A percentile compares a stretch with the other conserved stretches of the same genome.
Conservation (phyloP, 2,113 vertebrate species). For the Hepsetus odoe region DNA sequence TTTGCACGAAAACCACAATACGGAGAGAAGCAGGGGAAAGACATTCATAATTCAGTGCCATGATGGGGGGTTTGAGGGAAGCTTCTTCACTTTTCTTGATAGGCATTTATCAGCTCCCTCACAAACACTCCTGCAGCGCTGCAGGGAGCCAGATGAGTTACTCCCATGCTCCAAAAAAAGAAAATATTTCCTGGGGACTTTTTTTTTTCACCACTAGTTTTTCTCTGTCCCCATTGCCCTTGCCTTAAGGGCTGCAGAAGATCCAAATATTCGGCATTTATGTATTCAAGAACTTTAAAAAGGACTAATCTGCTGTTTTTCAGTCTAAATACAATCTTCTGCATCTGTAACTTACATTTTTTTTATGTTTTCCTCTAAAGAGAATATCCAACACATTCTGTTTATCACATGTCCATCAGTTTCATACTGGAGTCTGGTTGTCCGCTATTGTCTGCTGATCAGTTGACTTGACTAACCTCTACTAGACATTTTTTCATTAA, state of each 20-base stretch:
- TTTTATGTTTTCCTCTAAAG: no score
- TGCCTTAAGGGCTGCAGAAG: constrained; percentile 52
- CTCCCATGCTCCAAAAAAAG: background rate
- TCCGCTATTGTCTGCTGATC: no score
- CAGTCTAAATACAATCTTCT: no score
- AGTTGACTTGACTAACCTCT: no score
- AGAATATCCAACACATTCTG: no score
- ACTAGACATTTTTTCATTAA: no score
- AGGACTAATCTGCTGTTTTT: no score
- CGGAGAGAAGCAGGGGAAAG: background rate
- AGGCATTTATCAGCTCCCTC: constrained; percentile 63
- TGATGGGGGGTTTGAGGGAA: background rate
- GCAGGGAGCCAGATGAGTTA: constrained; percentile 28
- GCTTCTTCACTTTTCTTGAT: constrained; percentile 54
- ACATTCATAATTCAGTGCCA: constrained; percentile 50
- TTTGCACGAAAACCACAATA: constrained; percentile 59
- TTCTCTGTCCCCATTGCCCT: constrained; percentile 63
- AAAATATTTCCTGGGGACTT: constrained; percentile 40
- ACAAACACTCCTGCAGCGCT: constrained; percentile 20
- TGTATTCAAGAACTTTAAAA: no score
- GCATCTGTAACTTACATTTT: no score
- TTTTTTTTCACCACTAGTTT: constrained; percentile 32
- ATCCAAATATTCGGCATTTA: no score
- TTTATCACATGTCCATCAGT: no score
- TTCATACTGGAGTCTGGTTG: no score